Base-by-base conservation (phyloP, 2,113 vertebrate genomes). In the Chaetodon auriga region DNA sequence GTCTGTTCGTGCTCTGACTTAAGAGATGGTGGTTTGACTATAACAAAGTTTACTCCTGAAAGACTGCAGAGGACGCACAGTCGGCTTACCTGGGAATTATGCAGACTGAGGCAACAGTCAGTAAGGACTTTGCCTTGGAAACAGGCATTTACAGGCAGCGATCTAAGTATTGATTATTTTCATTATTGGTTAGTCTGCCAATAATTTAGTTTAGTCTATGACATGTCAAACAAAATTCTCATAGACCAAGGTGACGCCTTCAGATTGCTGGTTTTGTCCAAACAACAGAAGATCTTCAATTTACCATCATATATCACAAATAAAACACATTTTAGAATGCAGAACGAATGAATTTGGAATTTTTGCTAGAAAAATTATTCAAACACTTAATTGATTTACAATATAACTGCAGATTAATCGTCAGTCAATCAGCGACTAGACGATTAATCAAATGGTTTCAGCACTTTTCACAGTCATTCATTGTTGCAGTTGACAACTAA, bases 1-100 rank as follows among this genome's bases (percentile, higher is more conserved):
- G 84, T 85, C 68, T 82, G 72, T 43, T 71, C 65, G 30, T 89
- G 81, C 63, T 21, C 80, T 65, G 83, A 89, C 81, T 76, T 36
- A 64, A 65, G 68, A 83, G 77, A 65, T 0, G 21, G 14, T 45
- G 60, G 66, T 77, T 80, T 80, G 54, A 73, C 72, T 77, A 25
- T n/a, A 54, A 72, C 23, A 75, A 85, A 83, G 80, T 91, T 91
- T 78, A 74, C 58, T 63, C 38, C 10, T 73, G 54, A 78, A 64
- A 84, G 1, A 81, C 38, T 55, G 41, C 21, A 11, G 48, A 6
- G 1, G 38, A 62, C 3, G 14, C 75, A 70, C 45, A 78, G 70
- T 79, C 53, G n/a, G 54, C 46, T 78, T 45, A 53, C 46, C 55
- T 64, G 46, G 41, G 25, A 86, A 68, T 60, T 57, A 60, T 70